A percentile compares a stretch with the other conserved stretches of the same genome.
Evolutionary conservation across 2,888 invertebrate genomes (phyloP).

Genomic region (Microctonus brassicae): DNA sequence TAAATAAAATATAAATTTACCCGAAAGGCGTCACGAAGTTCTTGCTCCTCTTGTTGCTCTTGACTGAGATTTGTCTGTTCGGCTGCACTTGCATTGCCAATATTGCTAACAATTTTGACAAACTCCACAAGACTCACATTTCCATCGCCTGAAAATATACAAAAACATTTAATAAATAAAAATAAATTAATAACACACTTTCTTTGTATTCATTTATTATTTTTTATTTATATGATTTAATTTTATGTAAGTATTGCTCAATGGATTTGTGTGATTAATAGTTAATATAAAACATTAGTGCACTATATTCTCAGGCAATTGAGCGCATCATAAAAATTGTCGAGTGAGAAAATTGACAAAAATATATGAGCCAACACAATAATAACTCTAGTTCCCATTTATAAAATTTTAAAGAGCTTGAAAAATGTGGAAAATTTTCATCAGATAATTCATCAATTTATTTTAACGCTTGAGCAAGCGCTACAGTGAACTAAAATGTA

Average conservation of each 20-base stretch:
- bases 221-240: not conserved
- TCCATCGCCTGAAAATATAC: slow-evolving; percentile 78
- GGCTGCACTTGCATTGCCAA: slow-evolving; percentile 75
- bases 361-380: not conserved
- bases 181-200: not conserved
- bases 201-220: not conserved
- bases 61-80: slow-evolving; percentile 76
- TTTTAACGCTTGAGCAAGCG: not conserved
- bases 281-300: not conserved
- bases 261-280: not conserved
- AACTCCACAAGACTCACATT: slow-evolving; percentile 92
- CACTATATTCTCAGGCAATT: not conserved
- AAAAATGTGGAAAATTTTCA: not conserved
- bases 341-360: not conserved
- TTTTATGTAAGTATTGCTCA: not conserved
- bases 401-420: not conserved
- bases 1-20: slow-evolving; percentile 69
- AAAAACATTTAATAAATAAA: not conserved
- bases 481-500: not conserved
- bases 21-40: slow-evolving; percentile 86
- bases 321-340: not conserved
- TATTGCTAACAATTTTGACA: slow-evolving; percentile 85
- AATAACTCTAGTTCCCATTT: not conserved
- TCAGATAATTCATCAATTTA: not conserved
- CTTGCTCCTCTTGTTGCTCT: slow-evolving; percentile 87